These are phyloP conservation scores for Rhabdophis nuchalis DNA, from an alignment of 2,797 vertebrate genomes.

Conservation along the genomic window DNA sequence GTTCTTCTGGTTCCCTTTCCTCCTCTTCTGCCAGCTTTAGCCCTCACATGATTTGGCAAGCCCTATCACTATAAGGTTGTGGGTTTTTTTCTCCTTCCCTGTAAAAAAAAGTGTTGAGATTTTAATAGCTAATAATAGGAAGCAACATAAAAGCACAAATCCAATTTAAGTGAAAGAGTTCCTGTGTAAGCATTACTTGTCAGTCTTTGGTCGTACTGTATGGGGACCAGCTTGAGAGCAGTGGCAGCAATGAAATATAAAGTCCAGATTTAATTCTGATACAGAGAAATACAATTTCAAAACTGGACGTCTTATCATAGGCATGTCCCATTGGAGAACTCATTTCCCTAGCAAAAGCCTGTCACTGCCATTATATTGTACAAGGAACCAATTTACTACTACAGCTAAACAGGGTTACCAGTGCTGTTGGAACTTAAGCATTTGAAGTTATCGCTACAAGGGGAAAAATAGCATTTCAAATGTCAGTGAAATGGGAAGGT, in stretches of 20 bases:
- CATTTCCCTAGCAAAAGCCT: slow-evolving; percentile 99
- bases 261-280: slow-evolving; percentile 99
- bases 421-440: slow-evolving; percentile 92
- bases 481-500: slow-evolving; percentile 90
- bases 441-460: slow-evolving; percentile 90
- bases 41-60: slow-evolving; percentile 50
- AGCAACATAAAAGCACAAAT: slow-evolving; percentile 76
- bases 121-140: slow-evolving; percentile 88
- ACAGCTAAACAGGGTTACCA: slow-evolving; percentile 94
- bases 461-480: slow-evolving; percentile 90
- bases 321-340: slow-evolving; percentile 95
- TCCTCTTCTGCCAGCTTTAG: neutral
- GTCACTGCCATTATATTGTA: slow-evolving; percentile 98
- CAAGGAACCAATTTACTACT: slow-evolving; percentile 99
- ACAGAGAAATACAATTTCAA: slow-evolving; percentile 99
- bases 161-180: slow-evolving; percentile 76
- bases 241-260: slow-evolving; percentile 94
- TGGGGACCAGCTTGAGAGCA: slow-evolving; percentile 82
- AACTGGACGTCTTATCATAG: slow-evolving; percentile 97
- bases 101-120: slow-evolving; percentile 68
- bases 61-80: slow-evolving; percentile 62
- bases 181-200: slow-evolving; percentile 88
- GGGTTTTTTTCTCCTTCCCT: neutral
- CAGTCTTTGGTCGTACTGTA: slow-evolving; percentile 88
- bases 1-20: neutral